These are phyloP conservation scores for Dryadula phaetusa DNA, from an alignment of 2,888 invertebrate species.

Conservation along the genomic window DNA sequence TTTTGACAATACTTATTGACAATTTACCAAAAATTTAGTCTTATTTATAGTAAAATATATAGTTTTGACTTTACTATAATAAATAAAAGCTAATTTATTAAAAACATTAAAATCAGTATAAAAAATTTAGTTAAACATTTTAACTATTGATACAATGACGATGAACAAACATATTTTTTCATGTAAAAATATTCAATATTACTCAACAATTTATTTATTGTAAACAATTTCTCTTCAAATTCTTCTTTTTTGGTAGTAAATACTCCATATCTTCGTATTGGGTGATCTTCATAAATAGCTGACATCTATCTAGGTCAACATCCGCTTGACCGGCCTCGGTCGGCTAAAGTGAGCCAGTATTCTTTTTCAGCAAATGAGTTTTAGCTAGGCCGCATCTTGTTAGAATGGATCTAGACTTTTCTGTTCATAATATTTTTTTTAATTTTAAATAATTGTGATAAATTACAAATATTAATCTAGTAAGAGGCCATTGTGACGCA, in stretches of 20 bases:
- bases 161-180: no score
- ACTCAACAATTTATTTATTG: no score
- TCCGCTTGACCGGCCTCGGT: slow-evolving; percentile 35
- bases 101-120: no score
- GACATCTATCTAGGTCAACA: slow-evolving; percentile 35
- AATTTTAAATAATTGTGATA: background rate
- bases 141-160: no score
- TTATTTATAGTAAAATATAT: no score
- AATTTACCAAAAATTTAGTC: background rate
- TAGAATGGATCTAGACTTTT: background rate
- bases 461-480: no score
- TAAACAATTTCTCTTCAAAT: no score
- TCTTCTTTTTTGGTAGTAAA: background rate
- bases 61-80: background rate
- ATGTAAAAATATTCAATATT: no score
- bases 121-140: no score
- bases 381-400: background rate
- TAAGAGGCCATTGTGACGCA: no score
- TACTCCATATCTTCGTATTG: background rate
- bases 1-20: background rate
- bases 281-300: slow-evolving; percentile 14
- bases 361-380: slow-evolving; percentile 2
- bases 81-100: no score
- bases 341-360: slow-evolving; percentile 10
- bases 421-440: no score